phyloP scores from a whole-genome alignment of 2,797 vertebrate species.

The Myripristis jacobus region DNA sequence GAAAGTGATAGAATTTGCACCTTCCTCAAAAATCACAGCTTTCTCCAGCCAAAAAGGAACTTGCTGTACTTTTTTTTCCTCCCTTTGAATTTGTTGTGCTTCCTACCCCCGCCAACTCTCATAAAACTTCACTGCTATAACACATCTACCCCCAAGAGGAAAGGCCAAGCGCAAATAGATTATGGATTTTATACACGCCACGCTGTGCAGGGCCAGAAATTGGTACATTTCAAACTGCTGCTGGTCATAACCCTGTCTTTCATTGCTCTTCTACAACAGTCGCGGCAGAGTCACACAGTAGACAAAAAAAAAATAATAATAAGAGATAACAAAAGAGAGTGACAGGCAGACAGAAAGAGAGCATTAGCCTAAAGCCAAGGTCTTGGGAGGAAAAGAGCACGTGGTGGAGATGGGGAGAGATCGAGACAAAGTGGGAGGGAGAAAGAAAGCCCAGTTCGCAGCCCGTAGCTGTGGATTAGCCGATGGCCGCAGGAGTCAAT shows the following conservation, averaged over 20 bases:
- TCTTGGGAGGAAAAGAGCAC: slow-evolving; percentile 49
- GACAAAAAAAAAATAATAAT: slow-evolving; percentile 18
- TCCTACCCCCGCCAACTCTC: slow-evolving; percentile 18
- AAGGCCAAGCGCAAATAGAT: slow-evolving; percentile 47
- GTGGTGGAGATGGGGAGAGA: slow-evolving; percentile 32
- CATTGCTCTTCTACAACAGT: slow-evolving; percentile 30
- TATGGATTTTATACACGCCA: slow-evolving; percentile 40
- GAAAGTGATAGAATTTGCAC: slow-evolving; percentile 28
- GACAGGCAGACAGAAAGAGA: slow-evolving; percentile 60
- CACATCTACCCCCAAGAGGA: slow-evolving; percentile 31
- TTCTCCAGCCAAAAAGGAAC: slow-evolving; percentile 12
- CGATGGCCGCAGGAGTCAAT: slow-evolving; percentile 65
- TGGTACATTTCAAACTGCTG: slow-evolving; percentile 50
- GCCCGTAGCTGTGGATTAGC: slow-evolving; percentile 72
- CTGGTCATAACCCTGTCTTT: slow-evolving; percentile 40
- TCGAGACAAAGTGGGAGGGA: slow-evolving; percentile 16
- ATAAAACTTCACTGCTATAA: slow-evolving; percentile 23
- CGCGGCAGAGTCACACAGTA: slow-evolving; percentile 24
- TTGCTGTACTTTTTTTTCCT: slow-evolving; percentile 30
- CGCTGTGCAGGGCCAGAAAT: slow-evolving; percentile 29
- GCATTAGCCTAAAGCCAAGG: slow-evolving; percentile 66
- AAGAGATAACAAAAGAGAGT: slow-evolving; percentile 47
- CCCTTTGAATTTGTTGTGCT: slow-evolving; percentile 32
- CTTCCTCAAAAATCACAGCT: slow-evolving; percentile 19
- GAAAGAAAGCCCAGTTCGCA: slow-evolving; percentile 44